Evolutionary conservation across 2,113 vertebrate species (phyloP), one percentile per base, ranked within the genome.

Genomic region (Albula goreensis): DNA sequence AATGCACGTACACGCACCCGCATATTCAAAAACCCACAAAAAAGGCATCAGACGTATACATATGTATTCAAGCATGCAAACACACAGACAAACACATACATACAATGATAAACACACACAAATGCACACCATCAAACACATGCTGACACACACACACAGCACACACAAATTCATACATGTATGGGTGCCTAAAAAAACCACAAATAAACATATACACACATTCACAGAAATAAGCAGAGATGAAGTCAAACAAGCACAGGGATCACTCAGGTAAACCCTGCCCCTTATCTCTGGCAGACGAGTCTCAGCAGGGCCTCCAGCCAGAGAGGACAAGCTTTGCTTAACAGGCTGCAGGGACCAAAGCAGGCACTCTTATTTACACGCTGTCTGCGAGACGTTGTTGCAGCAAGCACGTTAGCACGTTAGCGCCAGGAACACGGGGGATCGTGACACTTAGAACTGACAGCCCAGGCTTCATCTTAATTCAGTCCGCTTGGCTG

Each of bases 231-330:
- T 91, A 92, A 91, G 91, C 82, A 89, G 93, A 90, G 94, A 95
- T 94, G 96, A 91, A 91, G 88, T 95, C 77, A 80, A 49, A 91
- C 94, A 89, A 94, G 95, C 88, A 4, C 86, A 87, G 94, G 93
- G 91, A 95, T 79, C 85, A 86, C 91, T 91, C 90, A 93, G 93
- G 95, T 97, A 96, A 96, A 97, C 12, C 96, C 96, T 97, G 96
- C 94, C 92, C 84, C 96, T 93, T 88, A 93, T 66, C 90, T 88
- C 79, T 90, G 92, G 93, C 93, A 95, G 90, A 53, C 90, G 91
- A 94, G 96, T 94, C 92, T 90, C 92, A 94, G 94, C 94, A 92
- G 91, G 93, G 5, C 50, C 66, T 17, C 4, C 49, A 52, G 11
- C 52, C 13, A 12, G n/a, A 5, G 17, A n/a, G 51, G 31, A 70